Base-by-base conservation (phyloP, 1,140 invertebrate genomes). In the Thaumatotibia leucotreta region DNA sequence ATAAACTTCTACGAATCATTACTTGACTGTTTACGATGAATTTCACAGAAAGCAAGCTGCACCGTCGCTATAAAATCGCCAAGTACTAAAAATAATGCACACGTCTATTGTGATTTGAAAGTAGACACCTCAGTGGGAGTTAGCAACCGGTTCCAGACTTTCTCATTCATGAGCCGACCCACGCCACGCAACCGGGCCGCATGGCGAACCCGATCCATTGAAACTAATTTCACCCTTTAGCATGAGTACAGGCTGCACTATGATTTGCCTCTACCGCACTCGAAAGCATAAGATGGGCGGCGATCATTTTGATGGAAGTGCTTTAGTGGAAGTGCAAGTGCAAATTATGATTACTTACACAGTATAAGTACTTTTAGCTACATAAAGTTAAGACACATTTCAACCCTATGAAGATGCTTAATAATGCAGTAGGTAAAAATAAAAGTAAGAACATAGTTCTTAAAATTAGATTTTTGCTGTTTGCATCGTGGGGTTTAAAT, bases 81-180 rank as follows among this genome's bases (percentile, higher is more conserved):
- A n/a, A 29, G 52, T 27, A 58, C 52, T 58, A 58, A 58, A 58
- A 58, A 58, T 58, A 58, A 58, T 58, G 52, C 52, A 58, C 52
- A 58, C 69, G 74, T 80, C 80, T 80, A 88, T 90, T 90, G 88
- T 90, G 80, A 86, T 81, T 86, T 86, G 88, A 90, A 90, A 90
- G 88, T 89, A 84, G 85, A 84, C 84, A 76, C 76, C 73, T 69
- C 73, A 75, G 80, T 80, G 75, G 85, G 76, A 80, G 80, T 49
- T 23, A 68, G 69, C 73, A 77, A 90, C 88, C 88, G 88, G 88
- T 90, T 80, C 65, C 73, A 70, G 75, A 85, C 88, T 90, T 90
- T 90, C 88, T 88, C 85, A 87, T 85, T 84, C 79, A 90, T 75
- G 74, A 66, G 67, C 67, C 80, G 74, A 75, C 77, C 79, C 77